Conservation (phyloP, 2,113 vertebrate species). For the Perca fluviatilis region DNA sequence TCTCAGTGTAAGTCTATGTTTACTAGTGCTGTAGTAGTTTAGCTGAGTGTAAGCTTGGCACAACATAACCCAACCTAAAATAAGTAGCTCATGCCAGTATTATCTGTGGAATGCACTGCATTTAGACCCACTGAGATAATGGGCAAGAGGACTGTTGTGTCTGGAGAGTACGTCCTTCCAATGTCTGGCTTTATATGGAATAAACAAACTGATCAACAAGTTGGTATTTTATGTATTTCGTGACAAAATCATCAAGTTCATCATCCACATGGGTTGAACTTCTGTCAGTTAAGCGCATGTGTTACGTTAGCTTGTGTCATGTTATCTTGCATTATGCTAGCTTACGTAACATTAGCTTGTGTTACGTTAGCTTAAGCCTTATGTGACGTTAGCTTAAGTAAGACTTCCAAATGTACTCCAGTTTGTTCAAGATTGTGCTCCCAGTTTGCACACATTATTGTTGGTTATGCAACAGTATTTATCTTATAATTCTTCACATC, state of each 20-base stretch:
- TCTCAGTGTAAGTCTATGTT: neutral
- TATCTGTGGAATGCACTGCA: slow-evolving; percentile 73
- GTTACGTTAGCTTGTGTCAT: neutral
- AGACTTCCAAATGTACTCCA: neutral
- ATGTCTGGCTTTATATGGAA: neutral
- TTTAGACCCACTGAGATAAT: slow-evolving; percentile 61
- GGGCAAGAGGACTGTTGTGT: slow-evolving; percentile 23
- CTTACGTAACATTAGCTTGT: neutral
- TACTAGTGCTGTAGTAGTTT: neutral
- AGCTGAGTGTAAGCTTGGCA: neutral
- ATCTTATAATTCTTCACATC: neutral
- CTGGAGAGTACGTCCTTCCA: slow-evolving; percentile 2
- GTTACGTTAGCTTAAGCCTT: neutral
- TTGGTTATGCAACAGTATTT: neutral
- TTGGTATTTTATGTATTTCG: neutral
- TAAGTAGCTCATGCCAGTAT: slow-evolving; percentile 31
- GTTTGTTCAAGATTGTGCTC: neutral
- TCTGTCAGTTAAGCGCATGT: neutral
- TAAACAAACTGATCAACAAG: neutral
- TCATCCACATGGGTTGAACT: neutral
- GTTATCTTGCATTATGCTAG: neutral
- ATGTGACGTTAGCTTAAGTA: neutral
- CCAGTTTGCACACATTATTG: neutral
- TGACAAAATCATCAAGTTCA: neutral
- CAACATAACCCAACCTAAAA: slow-evolving; percentile 47